Base-by-base conservation (phyloP, 2,888 invertebrate genomes). In the Hyalella azteca region DNA sequence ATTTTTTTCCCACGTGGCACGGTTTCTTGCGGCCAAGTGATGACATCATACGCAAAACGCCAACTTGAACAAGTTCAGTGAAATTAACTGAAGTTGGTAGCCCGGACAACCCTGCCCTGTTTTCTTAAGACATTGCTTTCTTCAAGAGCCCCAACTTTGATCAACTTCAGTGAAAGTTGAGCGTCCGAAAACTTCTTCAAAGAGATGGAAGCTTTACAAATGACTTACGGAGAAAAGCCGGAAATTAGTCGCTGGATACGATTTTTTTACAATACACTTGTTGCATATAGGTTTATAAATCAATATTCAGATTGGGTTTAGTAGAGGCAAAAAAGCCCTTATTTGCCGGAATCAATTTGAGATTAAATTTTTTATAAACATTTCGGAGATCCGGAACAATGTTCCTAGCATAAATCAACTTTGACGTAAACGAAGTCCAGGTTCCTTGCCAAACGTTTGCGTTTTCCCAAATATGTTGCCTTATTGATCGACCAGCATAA, bases 91-190 rank as follows among this genome's bases (percentile, higher is more conserved):
- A 66, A 66, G 66, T 66, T 66, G 39, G n/a, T 29, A 36, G 39
- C 66, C n/a, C 36, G 39, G 15, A 29, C 66, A 66, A 66, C 59
- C 66, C 66, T 29, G 32, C 36, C 66, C 66, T 66, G 66, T 66
- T 66, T 66, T 66, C 66, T 66, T 66, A 29, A 66, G 66, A 66
- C 66, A 66, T 36, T 36, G 66, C 66, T 36, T 66, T 66, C 66
- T 66, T 66, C 66, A 66, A 66, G 66, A 13, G 39, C 22, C 66
- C 66, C 66, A 66, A 66, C 36, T 66, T 66, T 66, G 36, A 66
- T 66, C 66, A 66, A 66, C 66, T 66, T 66, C 66, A 66, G 32
- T 36, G 29, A 29, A 66, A 66, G 29, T 66, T 66, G 66, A 66
- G 66, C 66, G 66, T 66, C 66, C 66, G 15, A 36, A 36, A 66